Evolutionary conservation across 2,797 vertebrate species (phyloP).

Genomic region (Takifugu rubripes): DNA sequence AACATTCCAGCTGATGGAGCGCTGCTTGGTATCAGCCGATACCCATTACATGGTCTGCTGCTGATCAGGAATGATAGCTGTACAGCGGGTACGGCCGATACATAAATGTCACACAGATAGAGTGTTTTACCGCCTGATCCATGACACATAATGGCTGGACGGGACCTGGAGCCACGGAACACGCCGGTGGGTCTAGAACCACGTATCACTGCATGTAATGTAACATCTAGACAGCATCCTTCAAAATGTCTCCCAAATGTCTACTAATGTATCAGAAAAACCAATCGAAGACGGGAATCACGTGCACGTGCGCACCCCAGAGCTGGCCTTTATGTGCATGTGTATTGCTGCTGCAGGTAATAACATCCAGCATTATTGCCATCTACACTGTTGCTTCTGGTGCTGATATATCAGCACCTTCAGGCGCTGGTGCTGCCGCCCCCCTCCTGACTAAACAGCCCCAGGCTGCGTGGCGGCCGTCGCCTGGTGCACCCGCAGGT

Average conservation of each 20-base stretch:
- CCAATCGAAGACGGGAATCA: too few species aligned
- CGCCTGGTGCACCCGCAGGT: constrained; percentile 11
- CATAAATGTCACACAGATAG: constrained; percentile 46
- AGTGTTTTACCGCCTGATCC: constrained; percentile 27
- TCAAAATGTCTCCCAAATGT: too few species aligned
- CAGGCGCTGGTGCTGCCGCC: constrained; percentile 9
- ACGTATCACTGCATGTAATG: too few species aligned
- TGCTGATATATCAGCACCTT: constrained; percentile 28
- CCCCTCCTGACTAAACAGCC: constrained; percentile 13
- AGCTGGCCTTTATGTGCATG: constrained; percentile 16
- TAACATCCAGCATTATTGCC: constrained; percentile 40
- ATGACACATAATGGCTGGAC: constrained; percentile 19
- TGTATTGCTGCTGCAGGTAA: constrained; percentile 34
- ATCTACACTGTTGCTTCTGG: constrained; percentile 7
- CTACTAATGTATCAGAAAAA: too few species aligned
- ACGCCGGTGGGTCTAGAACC: neutral
- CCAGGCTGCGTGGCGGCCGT: constrained; percentile 13
- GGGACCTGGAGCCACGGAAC: constrained; percentile 2
- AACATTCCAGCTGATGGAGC: constrained; percentile 18
- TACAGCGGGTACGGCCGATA: constrained; percentile 27
- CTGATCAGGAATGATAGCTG: constrained; percentile 29
- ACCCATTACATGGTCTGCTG: constrained; percentile 22
- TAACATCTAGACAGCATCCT: too few species aligned
- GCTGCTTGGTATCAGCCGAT: constrained; percentile 33
- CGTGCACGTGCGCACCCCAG: too few species aligned